phyloP scores from a whole-genome alignment of 1,140 invertebrate species.

The Stenopsyche tienmushanensis region DNA sequence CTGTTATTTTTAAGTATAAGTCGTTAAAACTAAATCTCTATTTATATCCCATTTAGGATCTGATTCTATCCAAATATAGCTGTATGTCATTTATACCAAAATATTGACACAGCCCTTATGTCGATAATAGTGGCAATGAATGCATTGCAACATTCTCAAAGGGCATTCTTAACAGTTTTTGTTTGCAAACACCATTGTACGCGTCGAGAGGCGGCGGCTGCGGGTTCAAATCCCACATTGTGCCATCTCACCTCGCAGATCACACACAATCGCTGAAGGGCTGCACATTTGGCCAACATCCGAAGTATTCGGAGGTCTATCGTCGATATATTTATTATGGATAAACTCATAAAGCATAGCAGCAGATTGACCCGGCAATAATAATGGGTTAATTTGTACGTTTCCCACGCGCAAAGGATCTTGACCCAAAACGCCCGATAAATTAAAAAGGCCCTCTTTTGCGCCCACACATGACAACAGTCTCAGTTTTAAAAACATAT shows the following conservation, averaged over 20 bases:
- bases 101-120: background rate
- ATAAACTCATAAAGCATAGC: no score
- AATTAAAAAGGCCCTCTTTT: conserved; percentile 10
- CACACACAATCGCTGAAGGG: background rate
- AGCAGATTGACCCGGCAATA: background rate
- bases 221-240: conserved; percentile 16
- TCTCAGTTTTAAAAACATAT: no score
- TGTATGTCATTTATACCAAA: no score
- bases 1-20: no score
- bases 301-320: no score
- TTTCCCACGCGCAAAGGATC: conserved; percentile 12
- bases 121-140: background rate
- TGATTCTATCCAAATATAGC: no score
- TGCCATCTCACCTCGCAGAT: conserved; percentile 19
- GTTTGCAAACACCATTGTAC: conserved; percentile 30
- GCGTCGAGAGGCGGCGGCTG: conserved; percentile 22
- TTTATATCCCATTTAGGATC: no score
- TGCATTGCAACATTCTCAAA: conserved; percentile 6
- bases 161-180: conserved; percentile 18
- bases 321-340: no score
- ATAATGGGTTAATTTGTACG: conserved; percentile 17
- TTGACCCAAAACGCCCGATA: conserved; percentile 16
- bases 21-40: no score
- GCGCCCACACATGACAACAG: conserved; percentile 16
- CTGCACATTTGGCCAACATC: no score